phyloP scores from a whole-genome alignment of 2,113 vertebrate species.

The Mirza zaza region DNA sequence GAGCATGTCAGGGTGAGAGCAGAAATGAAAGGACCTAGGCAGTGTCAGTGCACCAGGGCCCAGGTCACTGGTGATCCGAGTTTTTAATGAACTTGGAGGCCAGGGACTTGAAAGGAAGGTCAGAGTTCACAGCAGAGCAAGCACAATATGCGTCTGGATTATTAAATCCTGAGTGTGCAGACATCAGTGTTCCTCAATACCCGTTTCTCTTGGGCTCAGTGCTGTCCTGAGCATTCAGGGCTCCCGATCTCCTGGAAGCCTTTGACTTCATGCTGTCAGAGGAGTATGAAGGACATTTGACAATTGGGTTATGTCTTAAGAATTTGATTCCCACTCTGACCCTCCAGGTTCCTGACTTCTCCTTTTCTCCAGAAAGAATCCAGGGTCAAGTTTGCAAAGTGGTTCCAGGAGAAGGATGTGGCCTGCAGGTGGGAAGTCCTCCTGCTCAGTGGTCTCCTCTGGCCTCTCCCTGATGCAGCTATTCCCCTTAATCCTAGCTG shows the following conservation, averaged over 20 bases:
- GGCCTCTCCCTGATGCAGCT: background rate
- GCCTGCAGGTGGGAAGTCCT: background rate
- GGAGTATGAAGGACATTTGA: background rate
- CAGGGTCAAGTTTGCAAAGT: background rate
- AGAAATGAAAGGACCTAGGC: conserved; percentile 47
- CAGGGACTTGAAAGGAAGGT: conserved; percentile 70
- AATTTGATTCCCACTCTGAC: background rate
- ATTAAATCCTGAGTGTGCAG: conserved; percentile 60
- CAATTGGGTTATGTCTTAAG: background rate
- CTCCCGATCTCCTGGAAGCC: background rate
- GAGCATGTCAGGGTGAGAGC: background rate
- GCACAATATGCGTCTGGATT: conserved; percentile 42
- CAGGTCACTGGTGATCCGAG: conserved; percentile 55
- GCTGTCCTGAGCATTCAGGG: background rate
- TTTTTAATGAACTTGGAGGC: conserved; percentile 76
- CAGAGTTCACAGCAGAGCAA: conserved; percentile 66
- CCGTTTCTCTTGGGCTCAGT: background rate
- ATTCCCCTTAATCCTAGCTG: background rate
- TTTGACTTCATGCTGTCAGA: background rate
- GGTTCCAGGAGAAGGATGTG: background rate
- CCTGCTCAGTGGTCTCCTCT: background rate
- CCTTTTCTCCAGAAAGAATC: background rate
- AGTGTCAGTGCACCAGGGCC: background rate
- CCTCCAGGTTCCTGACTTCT: background rate
- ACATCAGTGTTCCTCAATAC: conserved; percentile 16